Percentiles rank a stretch among this genome's conserved stretches.
These are phyloP conservation scores for Eurytoma californica DNA, from an alignment of 2,888 invertebrate species.

Conservation along the genomic window DNA sequence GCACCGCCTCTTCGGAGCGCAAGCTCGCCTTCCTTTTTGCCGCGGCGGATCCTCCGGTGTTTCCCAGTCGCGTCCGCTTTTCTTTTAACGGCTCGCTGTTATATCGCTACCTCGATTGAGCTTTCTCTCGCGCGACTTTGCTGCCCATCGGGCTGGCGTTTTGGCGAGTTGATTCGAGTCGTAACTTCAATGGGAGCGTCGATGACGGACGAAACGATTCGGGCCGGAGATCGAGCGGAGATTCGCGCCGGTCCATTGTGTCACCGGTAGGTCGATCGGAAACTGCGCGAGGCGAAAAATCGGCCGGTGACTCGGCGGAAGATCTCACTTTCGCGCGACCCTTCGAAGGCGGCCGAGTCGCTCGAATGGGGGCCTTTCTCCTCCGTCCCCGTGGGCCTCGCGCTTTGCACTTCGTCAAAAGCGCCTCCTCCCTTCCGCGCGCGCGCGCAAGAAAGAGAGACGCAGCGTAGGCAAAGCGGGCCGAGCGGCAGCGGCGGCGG, in stretches of 20 bases:
- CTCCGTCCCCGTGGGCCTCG: neutral
- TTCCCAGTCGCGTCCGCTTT: neutral
- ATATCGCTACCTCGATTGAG: no score
- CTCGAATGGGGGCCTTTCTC: neutral
- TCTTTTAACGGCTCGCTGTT: no score
- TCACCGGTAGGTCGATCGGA: no score
- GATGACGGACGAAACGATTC: neutral
- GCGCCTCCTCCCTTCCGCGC: constrained; percentile 1
- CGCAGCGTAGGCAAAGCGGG: neutral
- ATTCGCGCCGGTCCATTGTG: no score
- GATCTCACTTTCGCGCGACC: neutral
- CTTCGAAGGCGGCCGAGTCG: neutral
- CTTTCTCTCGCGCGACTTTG: no score
- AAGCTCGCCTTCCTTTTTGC: neutral
- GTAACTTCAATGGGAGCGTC: neutral
- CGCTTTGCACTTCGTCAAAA: constrained; percentile 13
- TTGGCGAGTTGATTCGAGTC: no score
- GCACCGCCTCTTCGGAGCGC: neutral
- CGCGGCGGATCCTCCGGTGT: neutral
- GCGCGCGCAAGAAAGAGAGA: neutral
- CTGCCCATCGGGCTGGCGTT: no score
- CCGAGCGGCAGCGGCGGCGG: neutral
- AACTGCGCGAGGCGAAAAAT: no score
- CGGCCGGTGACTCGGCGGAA: neutral
- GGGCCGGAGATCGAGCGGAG: neutral